Percentiles rank a stretch among this genome's conserved stretches.
These are phyloP conservation scores for Spheniscus mendiculus DNA, from an alignment of 2,113 vertebrate genomes.

Conservation along the genomic window DNA sequence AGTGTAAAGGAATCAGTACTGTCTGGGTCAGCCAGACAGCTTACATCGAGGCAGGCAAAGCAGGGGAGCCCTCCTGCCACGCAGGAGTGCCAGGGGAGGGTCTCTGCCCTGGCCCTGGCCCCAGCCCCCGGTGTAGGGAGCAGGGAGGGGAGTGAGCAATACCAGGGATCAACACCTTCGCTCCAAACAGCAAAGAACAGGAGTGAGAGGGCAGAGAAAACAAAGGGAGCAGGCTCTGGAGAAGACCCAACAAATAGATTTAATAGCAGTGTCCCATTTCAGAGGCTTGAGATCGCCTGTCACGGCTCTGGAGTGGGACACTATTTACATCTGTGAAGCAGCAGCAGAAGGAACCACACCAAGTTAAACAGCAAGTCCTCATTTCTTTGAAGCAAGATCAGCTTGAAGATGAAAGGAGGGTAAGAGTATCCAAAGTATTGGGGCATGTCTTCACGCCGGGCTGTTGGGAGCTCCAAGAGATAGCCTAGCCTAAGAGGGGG, in stretches of 20 bases:
- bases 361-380: background rate
- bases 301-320: background rate
- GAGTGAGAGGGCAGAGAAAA: background rate
- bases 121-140: background rate
- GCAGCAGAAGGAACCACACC: background rate
- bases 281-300: background rate
- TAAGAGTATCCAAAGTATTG: background rate
- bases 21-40: background rate
- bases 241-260: background rate
- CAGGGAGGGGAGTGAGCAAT: background rate
- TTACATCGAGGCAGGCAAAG: background rate
- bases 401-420: background rate
- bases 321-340: background rate
- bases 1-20: background rate
- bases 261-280: background rate
- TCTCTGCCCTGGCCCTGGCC: background rate
- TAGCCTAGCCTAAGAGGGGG: background rate
- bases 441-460: background rate
- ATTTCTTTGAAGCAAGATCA: background rate
- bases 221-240: background rate
- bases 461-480: background rate
- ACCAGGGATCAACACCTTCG: background rate
- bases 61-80: background rate
- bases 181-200: background rate
- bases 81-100: background rate